Evolutionary conservation across 2,113 vertebrate species (phyloP).

Genomic region (Octodon degus): DNA sequence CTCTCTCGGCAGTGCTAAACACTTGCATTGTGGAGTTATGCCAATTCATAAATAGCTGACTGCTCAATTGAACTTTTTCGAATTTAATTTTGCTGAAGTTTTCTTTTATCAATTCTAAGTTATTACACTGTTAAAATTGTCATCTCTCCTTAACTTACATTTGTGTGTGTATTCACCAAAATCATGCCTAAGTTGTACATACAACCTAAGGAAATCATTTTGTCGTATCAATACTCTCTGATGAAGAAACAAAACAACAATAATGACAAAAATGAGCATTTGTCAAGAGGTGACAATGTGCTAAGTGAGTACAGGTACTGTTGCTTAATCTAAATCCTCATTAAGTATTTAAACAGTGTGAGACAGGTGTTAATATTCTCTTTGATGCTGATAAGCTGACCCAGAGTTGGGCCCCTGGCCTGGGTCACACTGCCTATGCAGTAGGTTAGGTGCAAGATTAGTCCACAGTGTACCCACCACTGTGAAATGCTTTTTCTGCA

Average conservation of each 20-base stretch:
- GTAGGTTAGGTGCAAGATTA: background rate
- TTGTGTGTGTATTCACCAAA: background rate
- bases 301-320: background rate
- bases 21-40: too few species aligned
- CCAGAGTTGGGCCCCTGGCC: background rate
- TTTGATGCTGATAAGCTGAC: background rate
- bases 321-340: background rate
- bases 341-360: background rate
- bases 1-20: background rate
- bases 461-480: background rate
- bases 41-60: background rate
- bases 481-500: background rate
- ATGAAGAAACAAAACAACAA: background rate
- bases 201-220: background rate
- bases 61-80: background rate
- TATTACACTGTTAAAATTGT: background rate
- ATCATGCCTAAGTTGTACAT: background rate
- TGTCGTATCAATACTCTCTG: background rate
- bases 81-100: background rate
- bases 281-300: background rate
- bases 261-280: background rate
- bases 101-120: background rate
- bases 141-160: background rate
- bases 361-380: background rate
- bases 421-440: background rate